A percentile compares a stretch with the other conserved stretches of the same genome.
phyloP scores from a whole-genome alignment of 2,888 invertebrate species.

The Brassicogethes aeneus region DNA sequence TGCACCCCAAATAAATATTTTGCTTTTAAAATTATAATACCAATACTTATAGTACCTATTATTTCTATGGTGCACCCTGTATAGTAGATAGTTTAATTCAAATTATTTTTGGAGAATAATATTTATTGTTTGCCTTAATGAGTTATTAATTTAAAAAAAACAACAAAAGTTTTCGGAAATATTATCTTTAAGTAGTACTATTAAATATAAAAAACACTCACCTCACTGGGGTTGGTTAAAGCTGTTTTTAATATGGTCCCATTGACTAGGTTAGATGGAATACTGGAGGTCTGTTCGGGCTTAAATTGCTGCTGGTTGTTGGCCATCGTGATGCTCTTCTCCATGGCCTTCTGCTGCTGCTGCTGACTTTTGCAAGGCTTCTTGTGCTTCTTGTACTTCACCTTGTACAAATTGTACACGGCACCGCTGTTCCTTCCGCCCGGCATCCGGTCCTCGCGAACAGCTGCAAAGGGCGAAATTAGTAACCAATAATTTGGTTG shows the following conservation, averaged over 20 bases:
- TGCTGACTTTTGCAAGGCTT: constrained; percentile 56
- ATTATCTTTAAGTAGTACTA: too few relatives aligned
- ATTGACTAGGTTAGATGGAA: constrained; percentile 74
- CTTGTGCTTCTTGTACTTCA: constrained; percentile 97
- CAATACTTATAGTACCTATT: too few relatives aligned
- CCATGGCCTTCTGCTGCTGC: constrained; percentile 35
- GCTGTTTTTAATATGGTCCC: constrained; percentile 92
- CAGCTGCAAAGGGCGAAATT: constrained; percentile 58
- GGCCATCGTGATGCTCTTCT: constrained; percentile 32
- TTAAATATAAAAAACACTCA: too few relatives aligned
- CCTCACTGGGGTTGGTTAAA: constrained; percentile 86
- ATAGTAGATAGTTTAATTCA: too few relatives aligned
- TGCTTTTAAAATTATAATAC: too few relatives aligned
- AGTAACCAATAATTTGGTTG: neutral
- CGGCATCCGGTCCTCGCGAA: constrained; percentile 99
- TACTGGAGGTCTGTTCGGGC: constrained; percentile 35
- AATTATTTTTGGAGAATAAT: too few relatives aligned
- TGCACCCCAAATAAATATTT: too few relatives aligned
- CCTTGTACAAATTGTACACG: constrained; percentile 98
- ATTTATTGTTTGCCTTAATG: too few relatives aligned
- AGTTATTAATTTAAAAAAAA: too few relatives aligned
- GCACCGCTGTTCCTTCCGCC: constrained; percentile 98
- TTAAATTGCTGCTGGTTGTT: constrained; percentile 34
- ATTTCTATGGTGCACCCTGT: too few relatives aligned
- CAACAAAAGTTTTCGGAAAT: too few relatives aligned